phyloP scores from a whole-genome alignment of 2,797 vertebrate genomes.

The Octomys mimax region DNA sequence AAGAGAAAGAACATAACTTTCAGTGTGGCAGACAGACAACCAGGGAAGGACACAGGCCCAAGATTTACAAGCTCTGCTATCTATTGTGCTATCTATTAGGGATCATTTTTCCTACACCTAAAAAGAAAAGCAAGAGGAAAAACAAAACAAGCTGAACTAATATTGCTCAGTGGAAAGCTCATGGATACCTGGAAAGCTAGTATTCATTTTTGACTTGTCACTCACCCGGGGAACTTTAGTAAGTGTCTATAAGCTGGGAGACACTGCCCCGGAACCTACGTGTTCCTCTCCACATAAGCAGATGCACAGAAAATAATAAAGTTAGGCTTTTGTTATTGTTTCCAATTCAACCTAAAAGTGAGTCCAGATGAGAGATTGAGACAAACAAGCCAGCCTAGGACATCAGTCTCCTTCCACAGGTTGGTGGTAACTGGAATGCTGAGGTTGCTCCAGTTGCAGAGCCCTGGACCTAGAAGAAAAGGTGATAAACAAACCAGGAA shows the following conservation, averaged over 20 bases:
- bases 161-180: not conserved
- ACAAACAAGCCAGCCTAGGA: not conserved
- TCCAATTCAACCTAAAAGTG: conserved; percentile 8
- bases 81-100: not conserved
- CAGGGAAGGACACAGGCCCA: not conserved
- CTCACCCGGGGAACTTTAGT: conserved; percentile 23
- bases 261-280: not conserved
- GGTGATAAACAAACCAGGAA: not conserved
- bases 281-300: not conserved
- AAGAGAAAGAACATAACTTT: not conserved
- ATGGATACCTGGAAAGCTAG: not conserved
- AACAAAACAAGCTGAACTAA: not conserved
- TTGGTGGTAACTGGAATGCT: not conserved
- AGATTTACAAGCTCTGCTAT: not conserved
- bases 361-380: not conserved
- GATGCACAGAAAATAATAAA: not conserved
- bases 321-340: not conserved
- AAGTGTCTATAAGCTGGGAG: not conserved
- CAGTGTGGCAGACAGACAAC: not conserved
- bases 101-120: not conserved
- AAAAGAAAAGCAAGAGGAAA: not conserved
- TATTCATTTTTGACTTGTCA: conserved; percentile 4
- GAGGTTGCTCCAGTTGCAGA: not conserved
- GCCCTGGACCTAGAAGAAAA: not conserved
- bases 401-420: not conserved